A percentile compares a stretch with the other conserved stretches of the same genome.
phyloP scores from a whole-genome alignment of 1,140 invertebrate species.

The Thaumatotibia leucotreta region DNA sequence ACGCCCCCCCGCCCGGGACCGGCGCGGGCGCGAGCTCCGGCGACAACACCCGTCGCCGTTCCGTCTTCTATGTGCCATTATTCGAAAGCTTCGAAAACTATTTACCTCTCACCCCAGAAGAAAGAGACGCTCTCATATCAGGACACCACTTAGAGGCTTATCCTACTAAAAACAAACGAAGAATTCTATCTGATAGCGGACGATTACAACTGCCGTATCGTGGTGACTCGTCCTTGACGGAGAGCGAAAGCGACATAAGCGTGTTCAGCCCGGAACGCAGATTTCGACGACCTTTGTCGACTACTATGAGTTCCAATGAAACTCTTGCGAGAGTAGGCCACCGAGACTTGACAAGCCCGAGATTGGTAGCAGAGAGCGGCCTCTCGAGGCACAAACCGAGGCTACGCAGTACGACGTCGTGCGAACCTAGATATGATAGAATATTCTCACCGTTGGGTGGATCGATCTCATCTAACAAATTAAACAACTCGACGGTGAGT shows the following conservation, averaged over 20 bases:
- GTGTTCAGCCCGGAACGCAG: slow-evolving; percentile 51
- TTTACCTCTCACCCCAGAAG: slow-evolving; percentile 62
- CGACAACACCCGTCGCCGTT: slow-evolving; percentile 73
- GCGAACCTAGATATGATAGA: slow-evolving; percentile 63
- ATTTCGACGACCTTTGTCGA: slow-evolving; percentile 58
- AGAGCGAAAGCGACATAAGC: slow-evolving; percentile 65
- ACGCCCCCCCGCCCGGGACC: slow-evolving; percentile 44
- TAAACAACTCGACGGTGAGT: slow-evolving; percentile 56
- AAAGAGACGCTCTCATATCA: slow-evolving; percentile 65
- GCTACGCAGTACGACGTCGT: slow-evolving; percentile 62
- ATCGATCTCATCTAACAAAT: slow-evolving; percentile 56
- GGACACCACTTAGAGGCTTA: slow-evolving; percentile 43
- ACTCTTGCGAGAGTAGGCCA: slow-evolving; percentile 52
- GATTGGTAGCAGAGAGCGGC: slow-evolving; percentile 50
- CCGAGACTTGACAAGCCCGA: slow-evolving; percentile 55
- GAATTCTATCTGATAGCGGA: slow-evolving; percentile 42
- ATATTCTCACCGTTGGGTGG: slow-evolving; percentile 58
- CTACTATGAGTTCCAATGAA: slow-evolving; percentile 62
- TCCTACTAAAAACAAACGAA: slow-evolving; percentile 51
- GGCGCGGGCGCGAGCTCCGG: slow-evolving; percentile 43
- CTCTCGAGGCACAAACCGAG: slow-evolving; percentile 51
- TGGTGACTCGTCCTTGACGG: slow-evolving; percentile 58
- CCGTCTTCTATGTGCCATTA: slow-evolving; percentile 79
- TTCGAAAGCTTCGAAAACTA: slow-evolving; percentile 76
- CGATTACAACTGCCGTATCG: slow-evolving; percentile 45